Conservation (phyloP, 2,888 invertebrate genomes). For the Chloromyia formosa region DNA sequence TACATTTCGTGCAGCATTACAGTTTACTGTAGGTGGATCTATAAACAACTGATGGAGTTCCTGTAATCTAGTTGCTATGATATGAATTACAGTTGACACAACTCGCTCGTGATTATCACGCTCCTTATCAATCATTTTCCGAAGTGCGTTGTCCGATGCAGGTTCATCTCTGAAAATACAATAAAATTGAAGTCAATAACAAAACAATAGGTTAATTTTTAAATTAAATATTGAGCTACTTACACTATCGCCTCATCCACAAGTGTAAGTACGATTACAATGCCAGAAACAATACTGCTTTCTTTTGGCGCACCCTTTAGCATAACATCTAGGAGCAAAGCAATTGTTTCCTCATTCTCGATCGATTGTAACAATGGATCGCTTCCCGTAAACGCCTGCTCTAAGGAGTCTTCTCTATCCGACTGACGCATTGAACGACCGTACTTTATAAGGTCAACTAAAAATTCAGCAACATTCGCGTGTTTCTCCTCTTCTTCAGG, state of each 20-base stretch:
- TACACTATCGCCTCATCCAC: slow-evolving; percentile 64
- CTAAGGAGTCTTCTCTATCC: slow-evolving; percentile 67
- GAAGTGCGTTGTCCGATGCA: slow-evolving; percentile 58
- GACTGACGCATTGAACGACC: slow-evolving; percentile 68
- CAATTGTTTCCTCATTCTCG: slow-evolving; percentile 73
- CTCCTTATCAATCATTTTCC: slow-evolving; percentile 62
- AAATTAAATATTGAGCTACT: slow-evolving; percentile 29
- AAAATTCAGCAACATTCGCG: slow-evolving; percentile 85
- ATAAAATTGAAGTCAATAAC: slow-evolving; percentile 14
- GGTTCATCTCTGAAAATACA: slow-evolving; percentile 59
- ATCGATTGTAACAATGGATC: slow-evolving; percentile 78
- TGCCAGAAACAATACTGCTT: slow-evolving; percentile 80
- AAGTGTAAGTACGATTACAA: slow-evolving; percentile 79
- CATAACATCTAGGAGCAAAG: slow-evolving; percentile 78
- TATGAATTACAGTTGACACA: slow-evolving; percentile 70
- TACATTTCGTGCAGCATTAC: background rate
- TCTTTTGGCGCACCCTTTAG: slow-evolving; percentile 73
- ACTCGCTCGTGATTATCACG: slow-evolving; percentile 70
- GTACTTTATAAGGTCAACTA: slow-evolving; percentile 83
- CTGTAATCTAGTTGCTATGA: slow-evolving; percentile 73
- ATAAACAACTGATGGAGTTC: slow-evolving; percentile 74
- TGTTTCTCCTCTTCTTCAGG: slow-evolving; percentile 79
- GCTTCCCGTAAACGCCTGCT: slow-evolving; percentile 60
- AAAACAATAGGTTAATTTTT: too few relatives aligned
- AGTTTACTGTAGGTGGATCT: slow-evolving; percentile 75